Base-by-base conservation (phyloP, 2,113 vertebrate species). In the Amphiprion ocellaris region DNA sequence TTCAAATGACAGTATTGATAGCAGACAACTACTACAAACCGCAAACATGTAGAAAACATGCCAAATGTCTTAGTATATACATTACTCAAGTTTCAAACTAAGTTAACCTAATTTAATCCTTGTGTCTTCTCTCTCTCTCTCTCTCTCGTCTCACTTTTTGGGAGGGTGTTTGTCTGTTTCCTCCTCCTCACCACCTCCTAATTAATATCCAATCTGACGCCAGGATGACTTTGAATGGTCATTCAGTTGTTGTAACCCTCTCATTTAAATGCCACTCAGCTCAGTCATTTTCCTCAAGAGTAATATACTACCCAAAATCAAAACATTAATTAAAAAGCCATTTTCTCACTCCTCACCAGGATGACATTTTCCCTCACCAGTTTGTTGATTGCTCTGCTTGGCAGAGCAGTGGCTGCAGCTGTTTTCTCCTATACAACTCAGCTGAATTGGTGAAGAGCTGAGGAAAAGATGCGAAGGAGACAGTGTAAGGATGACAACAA, bases 251-350 rank as follows among this genome's bases (percentile, higher is more conserved):
- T 85, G 83, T 84, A 90, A 79, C 85, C 85, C 81, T 68, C 84
- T 74, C 50, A 84, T 85, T 89, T 91, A 89, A 93, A 92, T 89
- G 81, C 80, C 88, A 88, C 84, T 87, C 71, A 61, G 69, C 76
- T 66, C 63, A 76, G 65, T 90, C 49, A 59, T 77, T 76, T 85
- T 76, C 75, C 66, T 83, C 82, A 71, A 88, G 87, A 90, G 83
- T 90, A 83, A 93, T 87, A 83, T 80, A 83, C 74, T 69, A 79
- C 44, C 75, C 68, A 53, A 84, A 93, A 91, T 89, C 84, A 90
- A 92, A 92, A 85, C 86, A 89, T 86, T 84, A 85, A 94, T 92
- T 91, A 90, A 92, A 92, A 91, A 86, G 71, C 77, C 74, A 91
- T 90, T 90, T 90, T 77, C 77, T 81, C 83, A 67, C 59, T 87